Conservation (phyloP, 2,888 invertebrate genomes). For the Argyresthia albistria region DNA sequence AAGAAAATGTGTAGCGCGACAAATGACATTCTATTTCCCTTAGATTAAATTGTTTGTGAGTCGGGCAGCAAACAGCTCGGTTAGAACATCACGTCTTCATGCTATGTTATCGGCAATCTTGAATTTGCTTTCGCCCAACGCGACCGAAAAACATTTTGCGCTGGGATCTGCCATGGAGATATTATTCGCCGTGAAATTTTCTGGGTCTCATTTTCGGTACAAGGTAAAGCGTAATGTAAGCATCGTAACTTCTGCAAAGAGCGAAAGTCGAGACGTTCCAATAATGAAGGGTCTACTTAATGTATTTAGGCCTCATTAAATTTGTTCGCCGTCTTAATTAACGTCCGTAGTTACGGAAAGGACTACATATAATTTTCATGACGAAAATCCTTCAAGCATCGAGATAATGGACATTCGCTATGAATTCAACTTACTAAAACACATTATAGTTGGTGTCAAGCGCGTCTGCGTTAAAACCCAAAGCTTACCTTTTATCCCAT, state of each 20-base stretch:
- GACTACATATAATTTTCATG: slow-evolving; percentile 9
- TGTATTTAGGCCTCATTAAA: slow-evolving; percentile 38
- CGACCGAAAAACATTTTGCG: neutral
- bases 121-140: neutral
- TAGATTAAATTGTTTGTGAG: too few relatives aligned
- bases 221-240: slow-evolving; percentile 1
- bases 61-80: neutral
- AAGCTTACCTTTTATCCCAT: too few relatives aligned
- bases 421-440: too few relatives aligned
- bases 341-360: slow-evolving; percentile 12
- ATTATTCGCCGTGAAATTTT: neutral
- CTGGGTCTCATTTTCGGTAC: neutral
- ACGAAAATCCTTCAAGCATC: neutral
- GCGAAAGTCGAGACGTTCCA: slow-evolving; percentile 26
- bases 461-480: too few relatives aligned
- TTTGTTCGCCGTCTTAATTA: slow-evolving; percentile 42
- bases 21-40: too few relatives aligned
- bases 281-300: slow-evolving; percentile 35
- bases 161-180: neutral
- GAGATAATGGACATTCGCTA: too few relatives aligned
- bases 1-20: too few relatives aligned
- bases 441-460: too few relatives aligned
- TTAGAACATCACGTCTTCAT: neutral
- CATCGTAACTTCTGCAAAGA: slow-evolving; percentile 14
- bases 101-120: neutral